Base-by-base conservation (phyloP, 2,888 invertebrate genomes). In the Blastobasis adustella region DNA sequence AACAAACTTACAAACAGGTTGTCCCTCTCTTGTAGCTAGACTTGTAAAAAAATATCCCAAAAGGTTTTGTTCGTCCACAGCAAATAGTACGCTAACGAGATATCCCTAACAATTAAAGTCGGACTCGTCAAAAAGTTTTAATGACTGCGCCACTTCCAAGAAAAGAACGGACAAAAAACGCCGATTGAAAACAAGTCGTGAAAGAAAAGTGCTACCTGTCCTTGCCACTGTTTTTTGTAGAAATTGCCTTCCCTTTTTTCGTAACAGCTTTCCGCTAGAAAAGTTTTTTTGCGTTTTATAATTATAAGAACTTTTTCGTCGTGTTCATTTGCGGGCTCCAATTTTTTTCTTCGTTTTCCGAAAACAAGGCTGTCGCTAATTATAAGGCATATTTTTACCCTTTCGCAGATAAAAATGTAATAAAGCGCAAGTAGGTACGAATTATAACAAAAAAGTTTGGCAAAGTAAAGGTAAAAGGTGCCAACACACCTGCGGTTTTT, bases 101-200 rank as follows among this genome's bases (percentile, higher is more conserved):
- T 76, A 76, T 75, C 78, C 69, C 65, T 74, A 71, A 76, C 78
- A 81, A 80, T 82, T 79, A 79, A 73, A 80, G 65, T 67, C 61
- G 57, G 68, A 62, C 70, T 71, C 76, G 70, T 80, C 77, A 73
- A 76, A 76, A 85, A 84, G 74, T 84, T 85, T 82, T 84, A 85
- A 85, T 79, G 82, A 78, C 71, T 73, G 73, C 70, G 72, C 69
- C 67, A 73, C 69, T 80, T 79, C 71, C 65, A 61, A 57, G 55
- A 57, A 58, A 64, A 57, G 54, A 55, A 58, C 53, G 59, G 58
- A 60, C 64, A 73, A 66, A 67, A 69, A 71, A 63, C 62, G 65
- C 56, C 67, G 68, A 75, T 73, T 71, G 70, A 72, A 76, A 73
- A 70, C 65, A 72, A 73, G 61, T 70, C 67, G 58, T 62, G 58